Evolutionary conservation across 2,113 vertebrate species (phyloP).

Genomic region (Phaethon lepturus): DNA sequence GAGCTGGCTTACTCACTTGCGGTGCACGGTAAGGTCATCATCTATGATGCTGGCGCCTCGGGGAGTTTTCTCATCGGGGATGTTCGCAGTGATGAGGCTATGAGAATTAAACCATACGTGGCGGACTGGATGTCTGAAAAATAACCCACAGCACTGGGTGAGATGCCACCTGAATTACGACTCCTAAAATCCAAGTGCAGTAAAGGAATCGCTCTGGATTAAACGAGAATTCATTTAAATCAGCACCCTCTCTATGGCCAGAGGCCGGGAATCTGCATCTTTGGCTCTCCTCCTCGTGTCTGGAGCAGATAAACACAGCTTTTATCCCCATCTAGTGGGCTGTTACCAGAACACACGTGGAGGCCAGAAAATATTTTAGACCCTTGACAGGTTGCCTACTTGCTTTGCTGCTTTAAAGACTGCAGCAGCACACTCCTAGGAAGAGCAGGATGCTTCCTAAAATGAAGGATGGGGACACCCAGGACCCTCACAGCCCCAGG

Average conservation of each 20-base stretch:
- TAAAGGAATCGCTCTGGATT: accelerated
- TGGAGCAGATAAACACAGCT: background rate
- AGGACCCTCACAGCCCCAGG: background rate
- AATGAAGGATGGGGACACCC: background rate
- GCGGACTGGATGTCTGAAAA: conserved; percentile 89
- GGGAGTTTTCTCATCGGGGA: conserved; percentile 89
- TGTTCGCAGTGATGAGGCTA: conserved; percentile 90
- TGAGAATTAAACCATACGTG: conserved; percentile 85
- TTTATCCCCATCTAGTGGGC: conserved; percentile 56
- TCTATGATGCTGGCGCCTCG: conserved; percentile 85
- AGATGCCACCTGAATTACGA: background rate
- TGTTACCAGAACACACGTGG: background rate
- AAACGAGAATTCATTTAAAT: accelerated
- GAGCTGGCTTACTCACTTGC: conserved; percentile 79
- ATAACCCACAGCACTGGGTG: background rate
- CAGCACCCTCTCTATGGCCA: accelerated
- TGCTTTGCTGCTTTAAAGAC: background rate
- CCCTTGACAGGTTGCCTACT: background rate
- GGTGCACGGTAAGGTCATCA: conserved; percentile 88
- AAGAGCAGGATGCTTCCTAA: background rate
- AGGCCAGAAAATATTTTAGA: background rate
- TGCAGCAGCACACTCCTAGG: background rate
- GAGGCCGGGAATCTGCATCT: background rate
- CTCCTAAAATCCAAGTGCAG: accelerated
- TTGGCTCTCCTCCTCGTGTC: background rate